Conservation (phyloP, 2,113 vertebrate species). For the Phylloscopus whistleri region DNA sequence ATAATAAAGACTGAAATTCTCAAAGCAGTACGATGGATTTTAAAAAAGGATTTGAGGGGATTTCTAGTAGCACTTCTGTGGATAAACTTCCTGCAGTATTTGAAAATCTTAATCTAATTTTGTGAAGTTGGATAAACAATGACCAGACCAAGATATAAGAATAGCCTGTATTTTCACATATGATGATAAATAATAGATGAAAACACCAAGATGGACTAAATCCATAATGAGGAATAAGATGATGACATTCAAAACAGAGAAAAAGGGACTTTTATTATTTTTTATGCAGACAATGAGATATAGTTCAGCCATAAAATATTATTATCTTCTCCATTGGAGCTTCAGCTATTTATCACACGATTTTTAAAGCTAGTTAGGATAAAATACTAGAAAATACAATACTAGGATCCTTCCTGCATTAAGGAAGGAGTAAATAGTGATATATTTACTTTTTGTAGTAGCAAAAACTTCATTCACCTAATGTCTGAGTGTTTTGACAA, state of each 20-base stretch:
- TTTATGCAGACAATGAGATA: conserved; percentile 20
- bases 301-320: conserved; percentile 8
- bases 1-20: neutral
- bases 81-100: neutral
- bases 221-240: neutral
- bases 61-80: neutral
- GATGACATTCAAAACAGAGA: neutral
- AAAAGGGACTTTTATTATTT: neutral
- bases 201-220: conserved; percentile 1
- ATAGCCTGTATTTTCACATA: neutral
- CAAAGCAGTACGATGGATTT: neutral
- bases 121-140: conserved; percentile 1
- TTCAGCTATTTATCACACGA: conserved; percentile 9
- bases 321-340: neutral
- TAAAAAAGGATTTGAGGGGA: neutral
- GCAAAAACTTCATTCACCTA: neutral
- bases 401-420: neutral
- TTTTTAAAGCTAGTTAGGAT: conserved; percentile 12
- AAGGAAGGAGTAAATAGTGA: neutral
- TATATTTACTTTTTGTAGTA: neutral
- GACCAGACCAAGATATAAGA: neutral
- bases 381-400: neutral
- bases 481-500: neutral
- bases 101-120: conserved; percentile 1
- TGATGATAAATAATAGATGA: neutral